phyloP scores from a whole-genome alignment of 2,113 vertebrate species.

The Oreochromis aureus region DNA sequence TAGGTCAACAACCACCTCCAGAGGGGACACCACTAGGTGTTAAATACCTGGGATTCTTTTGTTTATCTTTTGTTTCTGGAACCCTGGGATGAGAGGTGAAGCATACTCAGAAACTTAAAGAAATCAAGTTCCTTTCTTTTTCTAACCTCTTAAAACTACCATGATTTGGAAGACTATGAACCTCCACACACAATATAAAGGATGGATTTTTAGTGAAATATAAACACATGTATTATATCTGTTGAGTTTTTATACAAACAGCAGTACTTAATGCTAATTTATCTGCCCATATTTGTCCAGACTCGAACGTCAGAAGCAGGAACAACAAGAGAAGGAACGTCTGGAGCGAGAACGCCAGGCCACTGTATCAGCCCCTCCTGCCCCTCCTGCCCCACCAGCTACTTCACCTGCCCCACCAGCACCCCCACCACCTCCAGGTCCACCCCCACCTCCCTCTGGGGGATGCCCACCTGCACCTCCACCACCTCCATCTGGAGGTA shows the following conservation, averaged over 20 bases:
- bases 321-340: constrained; percentile 34
- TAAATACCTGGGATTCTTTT: neutral
- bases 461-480: constrained; percentile 18
- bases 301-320: constrained; percentile 34
- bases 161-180: neutral
- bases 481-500: constrained; percentile 7
- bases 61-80: neutral
- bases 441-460: neutral
- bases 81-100: neutral
- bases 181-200: neutral
- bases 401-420: neutral
- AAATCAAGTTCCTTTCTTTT: neutral
- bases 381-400: neutral
- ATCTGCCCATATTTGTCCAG: neutral
- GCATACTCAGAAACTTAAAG: neutral
- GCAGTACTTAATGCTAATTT: neutral
- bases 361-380: neutral
- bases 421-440: constrained; percentile 10
- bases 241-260: neutral
- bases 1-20: neutral
- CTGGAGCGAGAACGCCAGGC: constrained; percentile 23
- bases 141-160: neutral
- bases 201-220: neutral
- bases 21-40: neutral
- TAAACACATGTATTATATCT: neutral